Evolutionary conservation across 1,140 invertebrate species (phyloP).

Genomic region (Dolichoris vasculosae): DNA sequence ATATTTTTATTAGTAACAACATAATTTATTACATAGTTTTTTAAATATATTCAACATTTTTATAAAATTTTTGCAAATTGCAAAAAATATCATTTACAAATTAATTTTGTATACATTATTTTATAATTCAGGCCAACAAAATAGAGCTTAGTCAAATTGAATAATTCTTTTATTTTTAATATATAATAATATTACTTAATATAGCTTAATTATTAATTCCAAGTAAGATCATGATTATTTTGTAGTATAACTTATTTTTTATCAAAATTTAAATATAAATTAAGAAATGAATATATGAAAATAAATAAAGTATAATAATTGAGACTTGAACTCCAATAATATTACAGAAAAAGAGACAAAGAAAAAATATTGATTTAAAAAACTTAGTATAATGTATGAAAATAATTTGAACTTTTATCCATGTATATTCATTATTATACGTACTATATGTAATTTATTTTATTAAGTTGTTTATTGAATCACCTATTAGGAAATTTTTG

Average conservation of each 20-base stretch:
- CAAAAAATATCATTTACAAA: too few relatives aligned
- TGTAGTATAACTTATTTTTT: not conserved
- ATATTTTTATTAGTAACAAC: too few relatives aligned
- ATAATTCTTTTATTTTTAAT: conserved; percentile 16
- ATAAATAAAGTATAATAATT: not conserved
- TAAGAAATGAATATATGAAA: not conserved
- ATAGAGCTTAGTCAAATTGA: not conserved
- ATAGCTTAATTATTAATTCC: not conserved
- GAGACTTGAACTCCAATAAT: not conserved
- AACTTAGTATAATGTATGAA: conserved; percentile 9
- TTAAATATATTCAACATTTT: too few relatives aligned
- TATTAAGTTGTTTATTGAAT: conserved; percentile 38
- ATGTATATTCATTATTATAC: conserved; percentile 41
- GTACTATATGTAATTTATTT: conserved; percentile 47
- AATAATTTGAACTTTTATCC: conserved; percentile 43
- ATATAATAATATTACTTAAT: conserved; percentile 8
- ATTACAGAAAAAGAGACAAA: not conserved
- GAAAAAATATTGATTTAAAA: not conserved
- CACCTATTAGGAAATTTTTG: not conserved
- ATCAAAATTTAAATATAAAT: not conserved
- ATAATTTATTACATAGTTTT: too few relatives aligned
- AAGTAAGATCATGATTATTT: not conserved
- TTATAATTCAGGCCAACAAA: not conserved
- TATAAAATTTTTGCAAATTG: too few relatives aligned
- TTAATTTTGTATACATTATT: too few relatives aligned